A percentile compares a stretch with the other conserved stretches of the same genome.
phyloP scores from a whole-genome alignment of 92 coral and sea anemone species.

The Umimayanthus chanpuru region DNA sequence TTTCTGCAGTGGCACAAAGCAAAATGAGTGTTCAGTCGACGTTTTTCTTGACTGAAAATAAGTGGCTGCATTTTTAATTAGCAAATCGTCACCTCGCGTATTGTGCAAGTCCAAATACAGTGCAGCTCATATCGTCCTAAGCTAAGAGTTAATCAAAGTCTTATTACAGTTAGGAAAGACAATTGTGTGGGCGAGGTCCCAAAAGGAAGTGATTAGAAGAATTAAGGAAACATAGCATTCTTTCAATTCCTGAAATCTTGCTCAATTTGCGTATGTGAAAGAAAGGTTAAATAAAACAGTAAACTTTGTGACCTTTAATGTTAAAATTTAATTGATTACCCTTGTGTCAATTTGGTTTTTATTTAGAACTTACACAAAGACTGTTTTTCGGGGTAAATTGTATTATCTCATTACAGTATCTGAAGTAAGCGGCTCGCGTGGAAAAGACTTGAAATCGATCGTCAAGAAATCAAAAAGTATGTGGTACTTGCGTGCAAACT shows the following conservation, averaged over 20 bases:
- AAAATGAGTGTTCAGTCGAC: neutral
- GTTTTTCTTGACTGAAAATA: neutral
- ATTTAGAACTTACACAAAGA: slow-evolving; percentile 5
- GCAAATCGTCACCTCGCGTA: neutral
- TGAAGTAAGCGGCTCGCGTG: neutral
- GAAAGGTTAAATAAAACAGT: neutral
- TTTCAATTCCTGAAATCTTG: slow-evolving; percentile 37
- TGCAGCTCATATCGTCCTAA: neutral
- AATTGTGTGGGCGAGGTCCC: slow-evolving; percentile 35
- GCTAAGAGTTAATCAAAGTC: slow-evolving; percentile 21
- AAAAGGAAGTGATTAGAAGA: slow-evolving; percentile 40
- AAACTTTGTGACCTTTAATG: slow-evolving; percentile 25
- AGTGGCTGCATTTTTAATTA: neutral
- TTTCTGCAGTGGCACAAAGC: neutral
- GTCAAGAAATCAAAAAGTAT: neutral
- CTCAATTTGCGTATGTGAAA: slow-evolving; percentile 9
- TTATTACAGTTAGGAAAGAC: slow-evolving; percentile 14
- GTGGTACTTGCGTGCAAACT: neutral
- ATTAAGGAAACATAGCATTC: slow-evolving; percentile 38
- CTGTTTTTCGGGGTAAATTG: slow-evolving; percentile 37
- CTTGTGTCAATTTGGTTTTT: slow-evolving; percentile 7
- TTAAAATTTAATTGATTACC: slow-evolving; percentile 31
- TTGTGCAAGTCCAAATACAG: slow-evolving; percentile 17
- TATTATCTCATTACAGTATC: slow-evolving; percentile 31
- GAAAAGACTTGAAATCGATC: neutral